Base-by-base conservation (phyloP, 1,140 invertebrate species). In the Drosophila equinoxialis region DNA sequence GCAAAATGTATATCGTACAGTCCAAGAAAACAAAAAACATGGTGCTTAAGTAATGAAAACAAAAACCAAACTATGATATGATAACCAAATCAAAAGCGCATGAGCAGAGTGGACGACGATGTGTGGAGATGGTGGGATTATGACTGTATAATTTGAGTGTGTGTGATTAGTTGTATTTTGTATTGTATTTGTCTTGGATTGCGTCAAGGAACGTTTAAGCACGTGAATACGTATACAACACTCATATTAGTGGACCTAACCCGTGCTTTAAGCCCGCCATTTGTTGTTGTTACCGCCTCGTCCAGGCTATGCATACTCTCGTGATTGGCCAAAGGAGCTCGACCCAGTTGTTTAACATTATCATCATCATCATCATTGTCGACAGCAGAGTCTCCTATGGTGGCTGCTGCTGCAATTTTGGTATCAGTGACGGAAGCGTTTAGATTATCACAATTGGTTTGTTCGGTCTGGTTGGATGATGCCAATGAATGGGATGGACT, bases 381-480 rank as follows among this genome's bases (percentile, higher is more conserved):
- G 17, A 6, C 45, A 51, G 45, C 45, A 51, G 45, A 4, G 7
- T 51, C 17, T 23, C 45, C 45, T 11, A 51, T 23, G 8, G 17
- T 20, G 6, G 6, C 45, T 17, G 45, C 45, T 23, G 68, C 59
- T 63, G 66, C 68, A 37, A 48, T 59, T 65, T 77, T 66, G 61
- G 62, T 60, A 59, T 85, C 75, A 23, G 70, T 65, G 71, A 75
- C 75, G 72, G 73, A 61, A 11, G 78, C 67, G 64, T 58, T 85
- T 73, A 68, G 68, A 45, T 62, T 76, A 84, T 85, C 84, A 83
- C 84, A 89, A 74, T 82, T 68, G 35, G 90, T 91, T 90, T 87
- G 81, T 82, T 91, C 83, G 67, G 90, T 91, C 78, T 91, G 90
- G 79, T 85, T 89, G 48, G 90, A 90, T 77, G 90, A 90, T 68